phyloP scores from a whole-genome alignment of 2,888 invertebrate genomes.

The Chymomyza caudatula region DNA sequence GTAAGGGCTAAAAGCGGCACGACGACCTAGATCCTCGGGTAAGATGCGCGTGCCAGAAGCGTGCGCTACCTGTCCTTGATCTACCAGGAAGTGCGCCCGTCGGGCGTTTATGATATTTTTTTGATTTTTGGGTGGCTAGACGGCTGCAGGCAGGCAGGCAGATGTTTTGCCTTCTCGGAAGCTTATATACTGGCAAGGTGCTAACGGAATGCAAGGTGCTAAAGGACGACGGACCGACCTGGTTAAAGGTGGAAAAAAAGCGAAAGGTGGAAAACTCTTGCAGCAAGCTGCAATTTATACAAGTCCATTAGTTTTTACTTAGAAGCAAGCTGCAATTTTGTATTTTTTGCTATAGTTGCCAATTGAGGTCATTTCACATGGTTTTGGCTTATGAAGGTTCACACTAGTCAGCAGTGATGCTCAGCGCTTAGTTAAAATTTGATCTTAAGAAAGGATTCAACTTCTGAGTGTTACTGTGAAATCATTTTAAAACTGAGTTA shows the following conservation, averaged over 20 bases:
- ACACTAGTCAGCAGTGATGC: background rate
- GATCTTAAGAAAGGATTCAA: background rate
- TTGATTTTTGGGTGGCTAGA: conserved; percentile 4
- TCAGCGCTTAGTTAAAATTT: background rate
- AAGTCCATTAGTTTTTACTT: conserved; percentile 16
- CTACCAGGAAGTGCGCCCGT: conserved; percentile 53
- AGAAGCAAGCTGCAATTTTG: conserved; percentile 36
- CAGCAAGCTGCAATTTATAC: conserved; percentile 35
- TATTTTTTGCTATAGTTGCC: background rate
- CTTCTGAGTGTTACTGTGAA: too few species aligned
- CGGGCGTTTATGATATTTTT: conserved; percentile 25
- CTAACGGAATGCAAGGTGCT: conserved; percentile 4
- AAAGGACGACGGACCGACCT: conserved; percentile 10
- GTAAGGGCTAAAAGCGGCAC: background rate
- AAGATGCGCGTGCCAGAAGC: conserved; percentile 51
- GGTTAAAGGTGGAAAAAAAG: conserved; percentile 38
- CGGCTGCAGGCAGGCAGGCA: conserved; percentile 43
- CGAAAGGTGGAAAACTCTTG: conserved; percentile 31
- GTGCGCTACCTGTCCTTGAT: conserved; percentile 55
- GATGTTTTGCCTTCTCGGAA: conserved; percentile 63
- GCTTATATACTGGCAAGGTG: conserved; percentile 41
- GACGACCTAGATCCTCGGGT: background rate
- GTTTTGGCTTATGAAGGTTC: background rate
- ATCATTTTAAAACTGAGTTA: too few species aligned
- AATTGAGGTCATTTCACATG: background rate